Evolutionary conservation across 2,888 invertebrate genomes (phyloP).

Genomic region (Drosophila pegasa): DNA sequence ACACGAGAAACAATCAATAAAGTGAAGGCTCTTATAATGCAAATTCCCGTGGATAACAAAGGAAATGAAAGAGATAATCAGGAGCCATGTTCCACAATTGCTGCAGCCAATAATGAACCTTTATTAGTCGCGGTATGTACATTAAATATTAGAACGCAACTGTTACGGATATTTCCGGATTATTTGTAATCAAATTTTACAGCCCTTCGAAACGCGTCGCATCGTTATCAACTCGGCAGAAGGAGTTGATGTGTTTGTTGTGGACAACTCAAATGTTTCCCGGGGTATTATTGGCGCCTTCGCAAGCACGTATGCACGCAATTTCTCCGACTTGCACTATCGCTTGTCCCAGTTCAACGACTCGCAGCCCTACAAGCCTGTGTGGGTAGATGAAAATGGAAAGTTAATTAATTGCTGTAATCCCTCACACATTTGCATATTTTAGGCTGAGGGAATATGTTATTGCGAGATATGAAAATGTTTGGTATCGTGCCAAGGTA

Average conservation of each 20-base stretch:
- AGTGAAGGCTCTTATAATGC: neutral
- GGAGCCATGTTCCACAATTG: neutral
- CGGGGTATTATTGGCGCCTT: slow-evolving; percentile 59
- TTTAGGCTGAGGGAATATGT: slow-evolving; percentile 52
- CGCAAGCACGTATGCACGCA: slow-evolving; percentile 20
- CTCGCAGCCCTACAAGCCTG: slow-evolving; percentile 49
- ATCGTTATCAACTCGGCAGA: slow-evolving; percentile 3
- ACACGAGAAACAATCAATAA: neutral
- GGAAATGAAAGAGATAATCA: neutral
- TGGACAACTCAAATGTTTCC: slow-evolving; percentile 43
- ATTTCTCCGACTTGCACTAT: slow-evolving; percentile 31
- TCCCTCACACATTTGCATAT: neutral
- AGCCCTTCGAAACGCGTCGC: slow-evolving; percentile 52
- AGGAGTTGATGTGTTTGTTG: slow-evolving; percentile 51
- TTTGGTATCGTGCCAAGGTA: slow-evolving; percentile 58
- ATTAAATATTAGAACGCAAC: neutral
- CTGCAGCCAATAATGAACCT: neutral
- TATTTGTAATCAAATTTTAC: neutral
- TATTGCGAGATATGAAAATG: slow-evolving; percentile 40
- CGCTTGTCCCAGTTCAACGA: slow-evolving; percentile 32
- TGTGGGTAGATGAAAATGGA: slow-evolving; percentile 26
- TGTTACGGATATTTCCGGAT: neutral
- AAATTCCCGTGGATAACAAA: neutral
- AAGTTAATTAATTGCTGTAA: neutral
- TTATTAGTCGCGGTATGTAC: slow-evolving; percentile 24